Conservation (phyloP, 2,797 vertebrate species). For the Selene dorsalis region DNA sequence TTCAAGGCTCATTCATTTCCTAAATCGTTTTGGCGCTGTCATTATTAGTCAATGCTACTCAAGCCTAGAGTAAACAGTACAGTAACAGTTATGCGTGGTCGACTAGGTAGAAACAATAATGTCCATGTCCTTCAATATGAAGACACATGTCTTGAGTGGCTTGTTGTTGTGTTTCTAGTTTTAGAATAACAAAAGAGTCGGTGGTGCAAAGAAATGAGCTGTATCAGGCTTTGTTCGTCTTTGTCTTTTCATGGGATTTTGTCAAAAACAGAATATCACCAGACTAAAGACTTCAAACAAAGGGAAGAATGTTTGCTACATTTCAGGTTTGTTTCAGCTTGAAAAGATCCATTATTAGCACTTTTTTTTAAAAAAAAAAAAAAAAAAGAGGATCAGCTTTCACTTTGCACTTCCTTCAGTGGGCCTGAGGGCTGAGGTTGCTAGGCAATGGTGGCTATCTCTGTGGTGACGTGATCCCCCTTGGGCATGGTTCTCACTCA, state of each 20-base stretch:
- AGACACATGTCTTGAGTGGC: background rate
- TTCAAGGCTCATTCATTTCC: background rate
- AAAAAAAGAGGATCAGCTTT: constrained; percentile 73
- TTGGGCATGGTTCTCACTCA: constrained; percentile 80
- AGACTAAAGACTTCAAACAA: constrained; percentile 31
- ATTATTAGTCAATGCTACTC: background rate
- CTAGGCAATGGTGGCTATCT: constrained; percentile 82
- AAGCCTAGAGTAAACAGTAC: background rate
- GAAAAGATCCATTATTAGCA: constrained; percentile 72
- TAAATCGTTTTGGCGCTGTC: background rate
- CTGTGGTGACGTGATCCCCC: constrained; percentile 81
- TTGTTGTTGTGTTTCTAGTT: background rate
- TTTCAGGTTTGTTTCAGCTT: constrained; percentile 54
- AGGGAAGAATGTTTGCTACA: constrained; percentile 34
- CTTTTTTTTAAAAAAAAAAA: constrained; percentile 37
- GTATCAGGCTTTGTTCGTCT: background rate
- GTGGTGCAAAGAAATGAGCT: background rate
- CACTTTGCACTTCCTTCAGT: constrained; percentile 72
- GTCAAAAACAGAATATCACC: background rate
- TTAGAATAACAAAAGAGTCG: background rate
- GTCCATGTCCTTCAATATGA: background rate
- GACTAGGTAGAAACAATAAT: background rate
- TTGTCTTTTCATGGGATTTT: background rate
- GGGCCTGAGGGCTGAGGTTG: constrained; percentile 78
- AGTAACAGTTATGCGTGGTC: background rate